Evolutionary conservation across 2,113 vertebrate species (phyloP), one percentile per base, ranked within the genome.

Genomic region (Cisticola juncidis): DNA sequence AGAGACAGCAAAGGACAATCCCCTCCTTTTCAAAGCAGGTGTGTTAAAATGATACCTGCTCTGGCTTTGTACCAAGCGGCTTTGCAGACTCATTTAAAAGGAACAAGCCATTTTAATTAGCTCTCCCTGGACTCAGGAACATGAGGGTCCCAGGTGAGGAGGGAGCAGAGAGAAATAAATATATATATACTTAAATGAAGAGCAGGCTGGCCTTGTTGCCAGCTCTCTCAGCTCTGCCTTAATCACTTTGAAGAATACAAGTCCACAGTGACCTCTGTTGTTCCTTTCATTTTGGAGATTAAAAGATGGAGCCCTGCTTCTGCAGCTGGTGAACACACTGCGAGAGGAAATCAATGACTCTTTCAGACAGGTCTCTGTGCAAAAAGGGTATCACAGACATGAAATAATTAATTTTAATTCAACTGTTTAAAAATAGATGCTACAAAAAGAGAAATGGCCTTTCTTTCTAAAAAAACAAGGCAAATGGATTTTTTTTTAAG

Each of bases 181-280:
- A 79, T 26, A 92, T 88, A 79, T 61, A 81, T 36, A 64, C 56
- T 65, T 64, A 93, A 95, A 96, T 68, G 48, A 94, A 95, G 88
- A 95, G 76, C 74, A 62, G 81, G 53, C 72, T 72, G 60, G 94
- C 87, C 82, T 36, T 65, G n/a, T 33, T 86, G 57, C 48, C 83
- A 79, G 44, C 86, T 77, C 6, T 51, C 84, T 45, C 66, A 66
- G 87, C 88, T 79, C 62, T 92, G 65, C 61, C 56, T 64, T 44
- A 81, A 93, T 88, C 88, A 25, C 53, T 84, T 89, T 88, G 82
- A 94, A 94, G 82, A 88, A 68, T 11, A 22, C 74, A 85, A 96
- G 89, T 86, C 92, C 96, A 93, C 93, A 81, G 97, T 87, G 94
- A 96, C 94, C 94, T 97, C 94, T 88, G 90, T 93, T 91, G 86